A percentile compares a stretch with the other conserved stretches of the same genome.
Conservation (phyloP, 2,888 invertebrate genomes). For the Caenorhabditis plicata region DNA sequence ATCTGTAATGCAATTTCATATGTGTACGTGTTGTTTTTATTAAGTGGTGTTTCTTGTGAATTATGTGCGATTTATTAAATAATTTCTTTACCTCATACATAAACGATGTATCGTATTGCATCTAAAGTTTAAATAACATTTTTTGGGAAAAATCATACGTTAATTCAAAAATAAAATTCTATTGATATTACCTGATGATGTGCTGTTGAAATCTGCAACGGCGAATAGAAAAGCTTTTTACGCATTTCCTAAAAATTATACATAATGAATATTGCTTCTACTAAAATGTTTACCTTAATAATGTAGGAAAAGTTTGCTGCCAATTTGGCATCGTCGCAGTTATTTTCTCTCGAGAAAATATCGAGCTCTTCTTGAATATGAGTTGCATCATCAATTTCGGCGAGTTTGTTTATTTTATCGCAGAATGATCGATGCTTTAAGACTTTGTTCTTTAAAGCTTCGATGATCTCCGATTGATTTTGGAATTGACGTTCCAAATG, state of each 20-base stretch:
- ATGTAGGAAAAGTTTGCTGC: constrained; percentile 36
- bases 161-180: constrained; percentile 1
- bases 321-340: constrained; percentile 38
- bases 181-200: constrained; percentile 38
- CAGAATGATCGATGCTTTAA: constrained; percentile 27
- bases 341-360: constrained; percentile 29
- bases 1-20: constrained; percentile 30
- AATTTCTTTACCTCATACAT: no score
- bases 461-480: constrained; percentile 59
- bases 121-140: background rate
- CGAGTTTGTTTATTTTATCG: constrained; percentile 31
- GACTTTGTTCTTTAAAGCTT: constrained; percentile 54
- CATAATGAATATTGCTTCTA: background rate
- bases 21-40: no score
- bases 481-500: constrained; percentile 50
- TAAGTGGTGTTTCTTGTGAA: background rate
- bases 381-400: constrained; percentile 32
- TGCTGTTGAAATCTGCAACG: constrained; percentile 41
- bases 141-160: background rate
- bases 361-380: constrained; percentile 29
- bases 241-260: constrained; percentile 14
- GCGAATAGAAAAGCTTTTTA: constrained; percentile 28
- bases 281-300: constrained; percentile 14
- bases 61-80: no score
- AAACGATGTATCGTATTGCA: no score